These are phyloP conservation scores for Tachina fera DNA, from an alignment of 2,888 invertebrate genomes.

Conservation along the genomic window DNA sequence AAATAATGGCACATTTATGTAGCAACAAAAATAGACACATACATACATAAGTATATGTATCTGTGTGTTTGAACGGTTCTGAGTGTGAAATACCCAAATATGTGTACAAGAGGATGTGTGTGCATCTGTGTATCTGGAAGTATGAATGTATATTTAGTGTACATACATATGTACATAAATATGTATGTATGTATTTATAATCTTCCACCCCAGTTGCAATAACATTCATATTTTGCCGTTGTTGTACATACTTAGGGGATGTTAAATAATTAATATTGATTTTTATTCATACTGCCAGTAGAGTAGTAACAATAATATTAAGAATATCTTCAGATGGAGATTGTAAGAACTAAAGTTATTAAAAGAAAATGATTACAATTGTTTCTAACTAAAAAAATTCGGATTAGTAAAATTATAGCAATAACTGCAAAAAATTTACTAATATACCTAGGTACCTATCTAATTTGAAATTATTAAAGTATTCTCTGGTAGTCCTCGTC, in stretches of 20 bases:
- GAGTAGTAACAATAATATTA: not conserved
- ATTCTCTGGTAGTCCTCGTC: too few relatives aligned
- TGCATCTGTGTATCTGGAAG: not conserved
- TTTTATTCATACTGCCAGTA: constrained; percentile 30
- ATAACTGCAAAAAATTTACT: too few relatives aligned
- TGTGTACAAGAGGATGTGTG: constrained; percentile 7
- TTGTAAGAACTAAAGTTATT: not conserved
- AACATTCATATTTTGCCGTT: constrained; percentile 37
- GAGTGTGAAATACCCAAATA: constrained; percentile 16
- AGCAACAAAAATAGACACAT: not conserved
- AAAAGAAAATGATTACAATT: not conserved
- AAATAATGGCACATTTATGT: constrained; percentile 53
- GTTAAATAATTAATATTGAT: constrained; percentile 68
- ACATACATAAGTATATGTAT: not conserved
- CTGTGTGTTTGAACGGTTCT: not conserved
- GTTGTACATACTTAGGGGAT: constrained; percentile 55
- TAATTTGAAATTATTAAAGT: too few relatives aligned
- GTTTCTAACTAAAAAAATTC: too few relatives aligned
- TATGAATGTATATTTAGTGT: not conserved
- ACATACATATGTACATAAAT: not conserved
- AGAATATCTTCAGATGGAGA: constrained; percentile 11
- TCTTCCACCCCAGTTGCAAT: constrained; percentile 48
- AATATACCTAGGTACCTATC: too few relatives aligned
- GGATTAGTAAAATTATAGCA: too few relatives aligned
- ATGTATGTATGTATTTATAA: not conserved